Conservation (phyloP, 2,888 invertebrate genomes). For the Apocheima hispidaria region DNA sequence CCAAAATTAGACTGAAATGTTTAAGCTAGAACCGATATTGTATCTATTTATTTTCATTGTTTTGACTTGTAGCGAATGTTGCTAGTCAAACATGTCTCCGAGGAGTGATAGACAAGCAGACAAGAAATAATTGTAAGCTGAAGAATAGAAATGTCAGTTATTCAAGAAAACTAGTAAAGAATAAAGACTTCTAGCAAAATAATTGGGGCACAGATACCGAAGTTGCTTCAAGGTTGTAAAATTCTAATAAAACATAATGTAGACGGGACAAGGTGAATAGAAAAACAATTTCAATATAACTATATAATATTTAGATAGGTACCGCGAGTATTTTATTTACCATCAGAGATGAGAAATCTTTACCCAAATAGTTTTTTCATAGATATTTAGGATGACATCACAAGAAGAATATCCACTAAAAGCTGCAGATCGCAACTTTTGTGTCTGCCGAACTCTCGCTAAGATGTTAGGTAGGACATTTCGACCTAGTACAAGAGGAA, state of each 20-base stretch:
- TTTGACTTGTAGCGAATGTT: neutral
- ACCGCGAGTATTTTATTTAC: too few species aligned
- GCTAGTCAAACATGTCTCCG: slow-evolving; percentile 7
- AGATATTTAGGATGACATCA: neutral
- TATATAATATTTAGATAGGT: neutral
- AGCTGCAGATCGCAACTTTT: neutral
- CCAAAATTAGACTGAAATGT: too few species aligned
- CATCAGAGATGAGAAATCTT: too few species aligned
- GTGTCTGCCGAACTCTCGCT: neutral
- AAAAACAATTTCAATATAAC: neutral
- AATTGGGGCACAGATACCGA: neutral
- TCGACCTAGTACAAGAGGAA: too few species aligned
- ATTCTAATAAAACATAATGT: neutral
- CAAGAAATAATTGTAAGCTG: neutral
- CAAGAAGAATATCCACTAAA: neutral
- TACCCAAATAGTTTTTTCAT: too few species aligned
- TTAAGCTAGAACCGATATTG: neutral
- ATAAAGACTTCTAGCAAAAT: neutral
- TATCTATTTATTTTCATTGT: too few species aligned
- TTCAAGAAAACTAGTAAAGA: neutral
- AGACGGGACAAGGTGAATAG: neutral
- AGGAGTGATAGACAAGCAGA: slow-evolving; percentile 1
- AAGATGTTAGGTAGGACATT: neutral
- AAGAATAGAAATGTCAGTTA: slow-evolving; percentile 3
- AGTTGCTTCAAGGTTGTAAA: neutral